These are phyloP conservation scores for Limonius californicus DNA, from an alignment of 1,140 invertebrate species.

Conservation along the genomic window DNA sequence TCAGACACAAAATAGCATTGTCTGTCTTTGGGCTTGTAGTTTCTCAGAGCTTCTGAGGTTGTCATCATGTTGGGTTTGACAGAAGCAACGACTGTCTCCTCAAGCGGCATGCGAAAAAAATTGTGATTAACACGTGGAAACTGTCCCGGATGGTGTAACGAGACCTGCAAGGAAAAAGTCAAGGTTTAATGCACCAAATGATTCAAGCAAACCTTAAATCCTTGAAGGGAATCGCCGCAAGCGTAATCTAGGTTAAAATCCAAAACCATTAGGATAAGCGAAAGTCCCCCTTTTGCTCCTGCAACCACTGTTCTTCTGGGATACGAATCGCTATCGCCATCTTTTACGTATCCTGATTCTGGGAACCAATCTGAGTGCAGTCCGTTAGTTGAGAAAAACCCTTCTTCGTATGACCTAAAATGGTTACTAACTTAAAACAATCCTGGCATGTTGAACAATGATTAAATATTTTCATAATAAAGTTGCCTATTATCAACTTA, in stretches of 20 bases:
- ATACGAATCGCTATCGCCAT: slow-evolving; percentile 47
- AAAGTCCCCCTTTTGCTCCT: slow-evolving; percentile 48
- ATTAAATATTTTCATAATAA: no score
- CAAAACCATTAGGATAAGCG: slow-evolving; percentile 45
- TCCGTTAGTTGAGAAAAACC: no score
- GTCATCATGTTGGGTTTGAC: slow-evolving; percentile 22
- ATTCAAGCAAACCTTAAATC: slow-evolving; percentile 48
- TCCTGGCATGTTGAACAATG: no score
- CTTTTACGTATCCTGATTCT: slow-evolving; percentile 45
- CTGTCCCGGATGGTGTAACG: slow-evolving; percentile 50
- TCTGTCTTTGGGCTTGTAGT: slow-evolving; percentile 48
- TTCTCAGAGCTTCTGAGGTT: slow-evolving; percentile 24
- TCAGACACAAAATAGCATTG: slow-evolving; percentile 61
- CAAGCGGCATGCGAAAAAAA: slow-evolving; percentile 18
- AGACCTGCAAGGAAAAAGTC: background rate
- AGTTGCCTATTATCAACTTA: no score
- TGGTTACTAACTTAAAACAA: no score
- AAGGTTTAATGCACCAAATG: background rate
- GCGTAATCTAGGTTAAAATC: slow-evolving; percentile 49
- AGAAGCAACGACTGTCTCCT: slow-evolving; percentile 13
- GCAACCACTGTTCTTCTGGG: slow-evolving; percentile 49
- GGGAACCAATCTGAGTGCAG: slow-evolving; percentile 43
- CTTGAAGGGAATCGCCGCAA: slow-evolving; percentile 49
- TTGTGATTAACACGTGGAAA: slow-evolving; percentile 50
- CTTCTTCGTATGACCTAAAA: no score